Conservation (phyloP, 1,140 invertebrate genomes). For the Drosophila sechellia region DNA sequence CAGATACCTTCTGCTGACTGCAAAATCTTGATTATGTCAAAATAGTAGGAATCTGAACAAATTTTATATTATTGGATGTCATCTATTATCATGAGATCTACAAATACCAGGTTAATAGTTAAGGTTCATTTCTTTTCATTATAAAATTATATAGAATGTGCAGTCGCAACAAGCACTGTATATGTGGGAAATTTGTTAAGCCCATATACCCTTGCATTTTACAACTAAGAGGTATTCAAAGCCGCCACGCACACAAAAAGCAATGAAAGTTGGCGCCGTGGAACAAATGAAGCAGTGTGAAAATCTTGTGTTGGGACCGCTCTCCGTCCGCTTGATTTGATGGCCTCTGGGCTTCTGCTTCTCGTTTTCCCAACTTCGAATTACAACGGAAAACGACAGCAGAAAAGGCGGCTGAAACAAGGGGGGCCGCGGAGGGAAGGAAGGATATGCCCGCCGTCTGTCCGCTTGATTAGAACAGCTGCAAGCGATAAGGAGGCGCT, state of each 20-base stretch:
- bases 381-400: conserved; percentile 18
- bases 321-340: conserved; percentile 76
- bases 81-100: no score
- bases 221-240: conserved; percentile 3
- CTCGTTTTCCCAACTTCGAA: conserved; percentile 53
- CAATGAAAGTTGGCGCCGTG: conserved; percentile 35
- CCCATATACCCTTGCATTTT: background rate
- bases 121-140: no score
- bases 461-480: conserved; percentile 80
- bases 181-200: no score
- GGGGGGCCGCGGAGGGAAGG: conserved; percentile 19
- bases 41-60: no score
- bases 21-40: no score
- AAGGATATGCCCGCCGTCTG: conserved; percentile 60
- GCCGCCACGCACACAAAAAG: conserved; percentile 17
- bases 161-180: no score
- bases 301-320: conserved; percentile 58
- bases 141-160: no score
- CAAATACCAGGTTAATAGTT: no score
- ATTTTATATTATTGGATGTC: no score
- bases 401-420: conserved; percentile 11
- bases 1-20: background rate
- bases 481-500: conserved; percentile 64
- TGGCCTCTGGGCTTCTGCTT: conserved; percentile 53
- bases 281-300: conserved; percentile 77